Conservation (phyloP, 2,113 vertebrate genomes). For the Brienomyrus longianalis region DNA sequence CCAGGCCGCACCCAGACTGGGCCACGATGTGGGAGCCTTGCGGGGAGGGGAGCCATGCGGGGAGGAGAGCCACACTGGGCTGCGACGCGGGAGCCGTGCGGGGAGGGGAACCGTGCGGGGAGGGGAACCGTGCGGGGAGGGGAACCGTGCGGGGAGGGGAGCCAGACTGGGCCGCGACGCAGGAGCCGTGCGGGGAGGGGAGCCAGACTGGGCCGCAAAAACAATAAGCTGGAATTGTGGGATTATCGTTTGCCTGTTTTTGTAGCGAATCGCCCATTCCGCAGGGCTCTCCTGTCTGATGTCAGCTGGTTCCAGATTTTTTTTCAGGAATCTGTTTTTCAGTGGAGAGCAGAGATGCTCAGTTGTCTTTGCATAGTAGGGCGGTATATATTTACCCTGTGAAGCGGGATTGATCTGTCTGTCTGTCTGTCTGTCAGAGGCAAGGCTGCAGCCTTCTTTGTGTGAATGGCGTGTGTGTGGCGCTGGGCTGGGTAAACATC, state of each 20-base stretch:
- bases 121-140: not conserved
- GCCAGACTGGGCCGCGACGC: not conserved
- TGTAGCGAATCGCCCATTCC: slow-evolving; percentile 4
- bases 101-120: too few relatives aligned
- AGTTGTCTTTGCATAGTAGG: slow-evolving; percentile 32
- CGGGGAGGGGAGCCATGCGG: too few relatives aligned
- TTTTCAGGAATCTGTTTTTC: slow-evolving; percentile 27
- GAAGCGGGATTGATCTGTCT: slow-evolving; percentile 6
- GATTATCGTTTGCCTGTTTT: not conserved
- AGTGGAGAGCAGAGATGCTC: slow-evolving; percentile 8
- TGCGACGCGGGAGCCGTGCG: not conserved
- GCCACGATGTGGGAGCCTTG: not conserved
- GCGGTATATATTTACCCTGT: slow-evolving; percentile 33
- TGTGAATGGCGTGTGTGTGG: slow-evolving; percentile 37
- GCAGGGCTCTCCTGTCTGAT: slow-evolving; percentile 28
- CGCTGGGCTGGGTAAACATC: slow-evolving; percentile 34
- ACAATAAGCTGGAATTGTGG: not conserved
- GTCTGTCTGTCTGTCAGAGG: not conserved
- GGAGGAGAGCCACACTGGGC: too few relatives aligned
- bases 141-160: not conserved
- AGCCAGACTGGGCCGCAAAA: not conserved
- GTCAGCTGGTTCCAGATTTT: slow-evolving; percentile 33
- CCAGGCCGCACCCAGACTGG: not conserved
- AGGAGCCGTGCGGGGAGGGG: not conserved
- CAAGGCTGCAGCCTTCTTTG: slow-evolving; percentile 20